These are phyloP conservation scores for Troides aeacus DNA, from an alignment of 2,888 invertebrate genomes.

Conservation along the genomic window DNA sequence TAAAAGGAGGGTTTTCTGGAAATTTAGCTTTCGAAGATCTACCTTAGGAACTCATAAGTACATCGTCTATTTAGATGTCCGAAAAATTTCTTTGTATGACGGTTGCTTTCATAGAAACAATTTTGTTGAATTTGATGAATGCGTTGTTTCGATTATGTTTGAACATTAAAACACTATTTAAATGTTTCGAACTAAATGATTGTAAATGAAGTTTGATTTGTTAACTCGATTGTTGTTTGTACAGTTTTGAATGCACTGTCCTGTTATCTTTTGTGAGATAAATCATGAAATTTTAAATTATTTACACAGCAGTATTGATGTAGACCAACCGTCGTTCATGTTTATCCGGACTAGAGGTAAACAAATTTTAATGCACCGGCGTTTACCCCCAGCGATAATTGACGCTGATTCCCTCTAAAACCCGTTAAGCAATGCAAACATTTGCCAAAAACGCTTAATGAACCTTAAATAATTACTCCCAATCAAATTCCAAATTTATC, in stretches of 20 bases:
- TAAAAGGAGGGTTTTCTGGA: too few relatives aligned
- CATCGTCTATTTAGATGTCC: too few relatives aligned
- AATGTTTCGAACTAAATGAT: too few relatives aligned
- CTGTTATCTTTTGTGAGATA: not conserved
- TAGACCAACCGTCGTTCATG: conserved; percentile 1
- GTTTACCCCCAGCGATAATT: conserved; percentile 31
- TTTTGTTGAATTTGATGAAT: too few relatives aligned
- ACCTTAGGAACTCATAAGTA: too few relatives aligned
- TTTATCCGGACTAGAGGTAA: conserved; percentile 38
- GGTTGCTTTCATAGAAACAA: too few relatives aligned
- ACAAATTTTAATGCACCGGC: conserved; percentile 53
- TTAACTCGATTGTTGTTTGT: too few relatives aligned
- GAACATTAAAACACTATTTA: too few relatives aligned
- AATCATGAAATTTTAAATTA: conserved; percentile 10
- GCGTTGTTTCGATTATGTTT: too few relatives aligned
- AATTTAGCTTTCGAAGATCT: too few relatives aligned
- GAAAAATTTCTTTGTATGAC: too few relatives aligned
- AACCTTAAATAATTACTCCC: conserved; percentile 43
- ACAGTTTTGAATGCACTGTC: not conserved
- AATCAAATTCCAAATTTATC: conserved; percentile 39
- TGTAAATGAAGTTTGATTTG: too few relatives aligned
- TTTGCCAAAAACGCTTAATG: conserved; percentile 42
- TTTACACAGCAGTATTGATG: conserved; percentile 1
- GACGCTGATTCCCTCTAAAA: conserved; percentile 37
- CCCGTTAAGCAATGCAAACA: conserved; percentile 37